These are phyloP conservation scores for Synergus gifuensis DNA, from an alignment of 2,888 invertebrate genomes.

Conservation along the genomic window DNA sequence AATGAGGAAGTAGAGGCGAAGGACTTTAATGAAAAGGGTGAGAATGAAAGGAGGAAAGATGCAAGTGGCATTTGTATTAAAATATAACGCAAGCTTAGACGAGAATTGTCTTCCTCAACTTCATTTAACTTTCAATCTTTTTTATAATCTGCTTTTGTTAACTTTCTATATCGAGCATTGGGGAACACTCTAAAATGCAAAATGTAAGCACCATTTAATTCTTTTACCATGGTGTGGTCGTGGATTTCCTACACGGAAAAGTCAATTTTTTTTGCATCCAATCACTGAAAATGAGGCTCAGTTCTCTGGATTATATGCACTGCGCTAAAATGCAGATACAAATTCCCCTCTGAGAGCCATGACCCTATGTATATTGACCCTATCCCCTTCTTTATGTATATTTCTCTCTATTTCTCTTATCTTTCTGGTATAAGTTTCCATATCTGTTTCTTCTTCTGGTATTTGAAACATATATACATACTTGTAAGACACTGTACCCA, in stretches of 20 bases:
- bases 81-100: conserved; percentile 19
- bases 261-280: conserved; percentile 58
- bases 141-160: conserved; percentile 56
- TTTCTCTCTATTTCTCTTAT: not conserved
- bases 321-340: conserved; percentile 61
- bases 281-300: conserved; percentile 44
- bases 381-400: not conserved
- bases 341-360: conserved; percentile 52
- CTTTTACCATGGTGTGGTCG: conserved; percentile 53
- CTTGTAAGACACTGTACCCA: not conserved
- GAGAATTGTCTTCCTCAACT: conserved; percentile 63
- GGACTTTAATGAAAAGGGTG: not conserved
- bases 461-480: not conserved
- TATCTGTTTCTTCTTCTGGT: not conserved
- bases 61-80: conserved; percentile 39
- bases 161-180: conserved; percentile 68
- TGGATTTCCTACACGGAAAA: not conserved
- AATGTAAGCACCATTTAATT: conserved; percentile 46
- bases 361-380: conserved; percentile 45
- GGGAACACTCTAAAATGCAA: conserved; percentile 57
- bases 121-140: conserved; percentile 68
- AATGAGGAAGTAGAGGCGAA: not conserved
- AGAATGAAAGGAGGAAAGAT: conserved; percentile 23
- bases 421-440: not conserved
- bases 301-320: conserved; percentile 57